A percentile compares a stretch with the other conserved stretches of the same genome.
Conservation (phyloP, 1,140 invertebrate genomes). For the Cataglyphis hispanica region DNA sequence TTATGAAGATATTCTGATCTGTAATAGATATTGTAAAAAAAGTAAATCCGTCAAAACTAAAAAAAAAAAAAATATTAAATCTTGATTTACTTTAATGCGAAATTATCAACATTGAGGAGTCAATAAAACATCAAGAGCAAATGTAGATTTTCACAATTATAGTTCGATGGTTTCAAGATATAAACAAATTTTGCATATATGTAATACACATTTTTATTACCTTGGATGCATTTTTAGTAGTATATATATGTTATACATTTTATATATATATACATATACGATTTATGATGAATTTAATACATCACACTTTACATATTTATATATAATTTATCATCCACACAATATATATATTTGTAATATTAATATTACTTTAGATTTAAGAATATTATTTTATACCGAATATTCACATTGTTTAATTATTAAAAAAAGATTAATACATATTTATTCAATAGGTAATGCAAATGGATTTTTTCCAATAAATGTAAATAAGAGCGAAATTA, state of each 20-base stretch:
- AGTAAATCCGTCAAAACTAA: slow-evolving; percentile 1
- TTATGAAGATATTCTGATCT: slow-evolving; percentile 55
- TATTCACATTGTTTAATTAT: slow-evolving; percentile 57
- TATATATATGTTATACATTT: slow-evolving; percentile 16
- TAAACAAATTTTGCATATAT: slow-evolving; percentile 50
- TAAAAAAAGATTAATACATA: slow-evolving; percentile 45
- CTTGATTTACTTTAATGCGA: slow-evolving; percentile 52
- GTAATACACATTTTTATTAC: slow-evolving; percentile 16
- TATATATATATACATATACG: background rate
- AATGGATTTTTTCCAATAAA: slow-evolving; percentile 36
- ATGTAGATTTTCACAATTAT: background rate
- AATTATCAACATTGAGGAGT: slow-evolving; percentile 38
- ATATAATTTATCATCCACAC: slow-evolving; percentile 32
- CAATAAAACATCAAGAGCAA: background rate
- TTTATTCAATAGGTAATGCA: slow-evolving; percentile 35
- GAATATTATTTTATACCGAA: slow-evolving; percentile 64
- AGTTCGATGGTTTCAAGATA: slow-evolving; percentile 8
- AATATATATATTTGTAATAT: slow-evolving; percentile 39
- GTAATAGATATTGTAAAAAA: slow-evolving; percentile 23
- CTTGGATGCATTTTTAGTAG: slow-evolving; percentile 24
- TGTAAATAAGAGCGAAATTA: slow-evolving; percentile 61
- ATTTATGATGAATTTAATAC: slow-evolving; percentile 51
- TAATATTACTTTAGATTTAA: slow-evolving; percentile 43
- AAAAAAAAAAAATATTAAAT: background rate
- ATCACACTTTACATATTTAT: slow-evolving; percentile 28